Conservation (phyloP, 2,888 invertebrate genomes). For the Metopia argyrocephala region DNA sequence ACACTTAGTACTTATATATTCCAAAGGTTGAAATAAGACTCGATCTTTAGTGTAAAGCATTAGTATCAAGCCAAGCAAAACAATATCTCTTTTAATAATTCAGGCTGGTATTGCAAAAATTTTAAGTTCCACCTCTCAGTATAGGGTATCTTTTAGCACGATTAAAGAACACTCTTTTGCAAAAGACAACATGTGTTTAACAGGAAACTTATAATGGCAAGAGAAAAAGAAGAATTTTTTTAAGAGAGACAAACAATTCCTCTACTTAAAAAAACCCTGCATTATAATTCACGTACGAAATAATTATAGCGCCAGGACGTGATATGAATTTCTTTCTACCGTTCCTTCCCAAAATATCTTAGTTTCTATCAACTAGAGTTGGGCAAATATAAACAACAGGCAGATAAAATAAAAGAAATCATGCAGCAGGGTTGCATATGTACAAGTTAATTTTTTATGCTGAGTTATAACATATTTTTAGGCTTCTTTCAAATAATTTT, state of each 20-base stretch:
- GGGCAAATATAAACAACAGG: background rate
- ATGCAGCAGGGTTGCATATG: slow-evolving; percentile 25
- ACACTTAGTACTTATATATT: too few relatives aligned
- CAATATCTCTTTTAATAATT: too few relatives aligned
- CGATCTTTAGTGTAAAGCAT: too few relatives aligned
- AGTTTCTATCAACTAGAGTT: background rate
- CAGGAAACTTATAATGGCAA: slow-evolving; percentile 54
- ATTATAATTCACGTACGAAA: slow-evolving; percentile 63
- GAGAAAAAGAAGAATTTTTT: background rate
- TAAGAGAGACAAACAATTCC: slow-evolving; percentile 11
- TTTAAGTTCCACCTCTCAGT: background rate
- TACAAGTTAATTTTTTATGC: slow-evolving; percentile 10
- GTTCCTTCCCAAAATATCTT: background rate
- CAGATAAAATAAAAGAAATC: background rate
- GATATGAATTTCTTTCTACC: slow-evolving; percentile 43
- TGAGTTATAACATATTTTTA: slow-evolving; percentile 49
- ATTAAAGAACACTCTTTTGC: slow-evolving; percentile 11
- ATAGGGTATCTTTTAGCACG: background rate
- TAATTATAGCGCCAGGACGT: slow-evolving; percentile 64
- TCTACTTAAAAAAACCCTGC: slow-evolving; percentile 21
- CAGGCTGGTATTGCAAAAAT: too few relatives aligned
- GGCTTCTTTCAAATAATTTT: slow-evolving; percentile 26
- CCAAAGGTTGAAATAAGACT: too few relatives aligned
- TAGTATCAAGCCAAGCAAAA: too few relatives aligned
- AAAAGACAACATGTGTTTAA: slow-evolving; percentile 59